Percentiles rank a stretch among this genome's conserved stretches.
Evolutionary conservation across 1,140 invertebrate genomes (phyloP).

Genomic region (Latrodectus geometricus): DNA sequence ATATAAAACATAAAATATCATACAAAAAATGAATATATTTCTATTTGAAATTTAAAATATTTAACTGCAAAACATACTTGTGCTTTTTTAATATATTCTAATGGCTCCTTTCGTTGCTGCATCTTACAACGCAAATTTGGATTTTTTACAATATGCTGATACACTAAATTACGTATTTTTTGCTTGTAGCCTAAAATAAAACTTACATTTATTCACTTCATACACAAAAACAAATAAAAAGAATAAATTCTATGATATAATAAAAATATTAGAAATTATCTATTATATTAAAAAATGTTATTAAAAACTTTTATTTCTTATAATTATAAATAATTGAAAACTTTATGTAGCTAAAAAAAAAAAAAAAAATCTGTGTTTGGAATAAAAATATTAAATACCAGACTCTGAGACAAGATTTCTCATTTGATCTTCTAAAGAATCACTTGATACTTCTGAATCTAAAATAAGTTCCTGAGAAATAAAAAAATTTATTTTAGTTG

Average conservation of each 20-base stretch:
- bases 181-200: constrained; percentile 50
- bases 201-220: background rate
- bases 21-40: too few species aligned
- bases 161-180: constrained; percentile 56
- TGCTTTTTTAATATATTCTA: constrained; percentile 61
- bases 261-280: background rate
- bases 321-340: background rate
- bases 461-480: constrained; percentile 31
- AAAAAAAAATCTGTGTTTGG: too few species aligned
- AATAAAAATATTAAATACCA: background rate
- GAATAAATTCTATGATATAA: background rate
- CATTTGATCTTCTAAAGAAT: constrained; percentile 52
- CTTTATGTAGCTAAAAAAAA: too few species aligned
- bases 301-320: too few species aligned
- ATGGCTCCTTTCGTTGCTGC: constrained; percentile 46
- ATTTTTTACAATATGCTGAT: constrained; percentile 44
- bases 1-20: too few species aligned
- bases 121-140: constrained; percentile 26
- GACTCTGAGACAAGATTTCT: constrained; percentile 25
- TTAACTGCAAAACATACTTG: constrained; percentile 23
- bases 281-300: background rate
- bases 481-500: background rate
- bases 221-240: too few species aligned
- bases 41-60: too few species aligned
- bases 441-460: constrained; percentile 37